These are phyloP conservation scores for Catamblyrhynchus diadema DNA, from an alignment of 2,797 vertebrate genomes.

Conservation along the genomic window DNA sequence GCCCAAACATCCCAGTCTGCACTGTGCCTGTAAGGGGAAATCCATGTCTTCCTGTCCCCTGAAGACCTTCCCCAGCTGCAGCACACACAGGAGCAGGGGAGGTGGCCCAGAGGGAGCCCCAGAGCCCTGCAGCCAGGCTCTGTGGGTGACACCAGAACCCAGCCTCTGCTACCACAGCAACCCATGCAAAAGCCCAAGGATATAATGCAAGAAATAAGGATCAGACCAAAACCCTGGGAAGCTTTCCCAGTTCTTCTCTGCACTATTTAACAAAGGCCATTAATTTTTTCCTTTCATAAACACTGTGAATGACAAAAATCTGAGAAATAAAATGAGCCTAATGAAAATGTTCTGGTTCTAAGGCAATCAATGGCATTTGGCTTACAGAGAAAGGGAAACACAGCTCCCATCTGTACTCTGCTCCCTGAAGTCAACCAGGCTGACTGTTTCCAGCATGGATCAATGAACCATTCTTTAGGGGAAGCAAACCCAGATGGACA, in stretches of 20 bases:
- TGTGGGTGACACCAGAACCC: accelerated
- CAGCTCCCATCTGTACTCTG: neutral
- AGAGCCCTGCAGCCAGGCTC: neutral
- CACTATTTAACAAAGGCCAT: neutral
- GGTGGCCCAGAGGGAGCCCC: accelerated
- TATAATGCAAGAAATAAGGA: neutral
- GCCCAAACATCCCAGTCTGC: neutral
- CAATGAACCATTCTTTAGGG: constrained; percentile 18
- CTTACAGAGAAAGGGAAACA: neutral
- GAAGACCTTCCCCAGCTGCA: neutral
- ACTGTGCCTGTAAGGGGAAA: neutral
- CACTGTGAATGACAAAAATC: constrained; percentile 22
- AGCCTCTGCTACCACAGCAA: neutral
- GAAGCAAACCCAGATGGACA: neutral
- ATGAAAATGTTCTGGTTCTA: constrained; percentile 55
- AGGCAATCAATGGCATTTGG: constrained; percentile 24
- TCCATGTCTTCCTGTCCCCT: neutral
- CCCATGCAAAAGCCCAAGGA: neutral
- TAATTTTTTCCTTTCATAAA: constrained; percentile 56
- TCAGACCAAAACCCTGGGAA: neutral
- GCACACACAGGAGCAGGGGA: neutral
- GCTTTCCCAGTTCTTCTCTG: neutral
- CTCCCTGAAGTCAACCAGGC: constrained; percentile 5
- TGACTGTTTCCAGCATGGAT: constrained; percentile 38
- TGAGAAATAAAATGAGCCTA: constrained; percentile 38